Evolutionary conservation across 2,113 vertebrate genomes (phyloP), one percentile per base, ranked within the genome.

Genomic region (Clinocottus analis): DNA sequence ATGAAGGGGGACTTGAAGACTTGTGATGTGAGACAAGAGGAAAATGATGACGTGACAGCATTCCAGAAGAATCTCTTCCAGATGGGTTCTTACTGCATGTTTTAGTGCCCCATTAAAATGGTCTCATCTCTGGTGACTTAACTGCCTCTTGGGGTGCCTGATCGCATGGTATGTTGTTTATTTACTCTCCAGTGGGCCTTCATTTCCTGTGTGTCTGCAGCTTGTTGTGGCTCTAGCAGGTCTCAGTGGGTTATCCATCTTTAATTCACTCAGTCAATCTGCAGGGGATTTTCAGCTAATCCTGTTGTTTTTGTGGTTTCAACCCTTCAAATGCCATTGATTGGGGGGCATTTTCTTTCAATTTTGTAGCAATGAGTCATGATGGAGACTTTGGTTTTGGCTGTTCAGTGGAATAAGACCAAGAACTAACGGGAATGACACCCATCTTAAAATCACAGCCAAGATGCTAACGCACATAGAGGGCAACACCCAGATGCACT

Each of bases 131-230:
- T 87, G 62, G 84, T 77, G 85, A 82, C 85, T 88, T 88, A 83
- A 86, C 68, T 83, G 77, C 79, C 82, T 85, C 80, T 87, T 3
- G 61, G 91, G 84, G 83, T 84, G 77, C 84, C 90, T 90, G 87
- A 92, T 87, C 86, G 86, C 81, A 80, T 88, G 89, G 87, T 92
- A 89, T 92, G 90, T 81, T 93, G 85, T 91, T 94, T 93, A 89
- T 93, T 93, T 92, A 88, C 86, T 90, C 84, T 74, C 80, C 65
- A 67, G 70, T 79, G 84, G 83, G 83, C 74, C 75, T 92, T 94
- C 73, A 93, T 93, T 94, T 94, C 93, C 92, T 93, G 90, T 87
- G 86, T 89, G 86, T 89, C 85, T 88, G 84, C 76, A 73, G 61
- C 63, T 87, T 87, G 81, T 82, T 73, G 68, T 12, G 21, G 58